Conservation (phyloP, 1,140 invertebrate species). For the Eueides isabella region DNA sequence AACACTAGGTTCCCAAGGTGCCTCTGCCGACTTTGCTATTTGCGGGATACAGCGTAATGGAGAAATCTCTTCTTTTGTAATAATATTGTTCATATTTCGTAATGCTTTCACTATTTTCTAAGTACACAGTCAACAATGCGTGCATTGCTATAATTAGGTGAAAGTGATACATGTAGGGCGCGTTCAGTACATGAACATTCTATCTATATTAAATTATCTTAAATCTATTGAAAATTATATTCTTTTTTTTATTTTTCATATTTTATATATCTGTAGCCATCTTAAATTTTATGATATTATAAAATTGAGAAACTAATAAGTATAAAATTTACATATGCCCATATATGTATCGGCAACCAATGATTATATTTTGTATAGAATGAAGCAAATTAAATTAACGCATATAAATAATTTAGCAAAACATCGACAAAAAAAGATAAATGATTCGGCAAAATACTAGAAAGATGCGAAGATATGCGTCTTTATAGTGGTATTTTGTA, state of each 20-base stretch:
- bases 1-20: too few species aligned
- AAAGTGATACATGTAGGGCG: slow-evolving; percentile 24
- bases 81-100: neutral
- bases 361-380: neutral
- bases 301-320: neutral
- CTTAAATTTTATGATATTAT: neutral
- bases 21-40: too few species aligned
- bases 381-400: too few species aligned
- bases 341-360: neutral
- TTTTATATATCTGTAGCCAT: too few species aligned
- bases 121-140: slow-evolving; percentile 22
- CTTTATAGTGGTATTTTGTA: too few species aligned
- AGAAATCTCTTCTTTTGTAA: neutral
- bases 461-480: too few species aligned
- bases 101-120: slow-evolving; percentile 17
- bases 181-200: neutral
- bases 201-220: neutral
- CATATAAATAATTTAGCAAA: too few species aligned
- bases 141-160: slow-evolving; percentile 30
- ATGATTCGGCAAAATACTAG: too few species aligned
- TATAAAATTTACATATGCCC: slow-evolving; percentile 3
- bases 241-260: too few species aligned
- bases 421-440: too few species aligned
- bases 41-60: too few species aligned
- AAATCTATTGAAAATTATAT: neutral